Evolutionary conservation across 2,113 vertebrate genomes (phyloP).

Genomic region (Rhinopomastus cyanomelas): DNA sequence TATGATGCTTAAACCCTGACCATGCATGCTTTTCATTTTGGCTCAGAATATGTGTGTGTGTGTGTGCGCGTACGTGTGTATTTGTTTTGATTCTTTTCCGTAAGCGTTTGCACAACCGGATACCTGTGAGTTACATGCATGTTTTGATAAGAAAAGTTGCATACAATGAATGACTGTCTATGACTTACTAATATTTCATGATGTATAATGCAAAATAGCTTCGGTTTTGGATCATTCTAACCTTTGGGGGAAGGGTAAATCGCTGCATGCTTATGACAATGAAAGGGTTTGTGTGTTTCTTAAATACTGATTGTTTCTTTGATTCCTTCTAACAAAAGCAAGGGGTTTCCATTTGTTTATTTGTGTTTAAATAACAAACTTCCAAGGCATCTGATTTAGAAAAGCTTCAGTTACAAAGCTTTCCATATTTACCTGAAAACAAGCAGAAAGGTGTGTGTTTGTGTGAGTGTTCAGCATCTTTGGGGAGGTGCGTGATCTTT

Average conservation of each 20-base stretch:
- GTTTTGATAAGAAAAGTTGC: conserved; percentile 59
- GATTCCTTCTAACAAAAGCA: conserved; percentile 35
- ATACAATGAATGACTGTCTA: conserved; percentile 54
- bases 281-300: conserved; percentile 39
- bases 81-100: conserved; percentile 61
- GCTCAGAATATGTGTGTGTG: not conserved
- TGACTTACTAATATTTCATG: conserved; percentile 59
- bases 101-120: conserved; percentile 62
- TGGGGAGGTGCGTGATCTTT: conserved; percentile 14
- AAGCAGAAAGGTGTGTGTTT: not conserved
- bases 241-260: conserved; percentile 27
- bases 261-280: conserved; percentile 46
- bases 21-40: conserved; percentile 72
- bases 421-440: not conserved
- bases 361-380: not conserved
- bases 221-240: conserved; percentile 30
- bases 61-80: conserved; percentile 33
- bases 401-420: not conserved
- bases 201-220: conserved; percentile 46
- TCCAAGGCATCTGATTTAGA: conserved; percentile 27
- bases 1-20: conserved; percentile 70
- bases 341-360: not conserved
- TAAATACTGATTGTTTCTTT: conserved; percentile 17
- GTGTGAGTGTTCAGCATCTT: not conserved
- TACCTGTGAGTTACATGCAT: conserved; percentile 74